Conservation (phyloP, 2,113 vertebrate species). For the Trematocara macrostoma region DNA sequence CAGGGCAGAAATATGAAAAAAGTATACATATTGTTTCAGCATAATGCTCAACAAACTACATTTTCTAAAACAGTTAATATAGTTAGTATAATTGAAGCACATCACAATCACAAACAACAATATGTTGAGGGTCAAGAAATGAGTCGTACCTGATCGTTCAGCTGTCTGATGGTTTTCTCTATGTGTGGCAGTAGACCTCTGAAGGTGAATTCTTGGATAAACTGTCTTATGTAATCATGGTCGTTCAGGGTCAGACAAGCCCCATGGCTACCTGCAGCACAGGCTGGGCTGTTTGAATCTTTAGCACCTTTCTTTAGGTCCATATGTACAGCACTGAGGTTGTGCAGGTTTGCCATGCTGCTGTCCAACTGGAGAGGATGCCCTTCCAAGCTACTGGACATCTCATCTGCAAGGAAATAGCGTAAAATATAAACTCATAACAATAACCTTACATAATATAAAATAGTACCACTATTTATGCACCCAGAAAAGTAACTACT, state of each 20-base stretch:
- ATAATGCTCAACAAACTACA: neutral
- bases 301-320: constrained; percentile 73
- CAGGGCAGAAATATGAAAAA: neutral
- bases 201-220: constrained; percentile 97
- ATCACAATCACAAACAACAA: neutral
- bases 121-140: neutral
- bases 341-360: constrained; percentile 59
- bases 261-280: constrained; percentile 74
- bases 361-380: constrained; percentile 83
- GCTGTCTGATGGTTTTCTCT: constrained; percentile 94
- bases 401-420: neutral
- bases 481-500: neutral
- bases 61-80: neutral
- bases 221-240: constrained; percentile 93
- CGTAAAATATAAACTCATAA: neutral
- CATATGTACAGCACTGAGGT: constrained; percentile 40
- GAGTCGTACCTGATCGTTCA: constrained; percentile 90
- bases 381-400: constrained; percentile 73
- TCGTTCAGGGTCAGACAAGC: constrained; percentile 89
- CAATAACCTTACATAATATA: neutral
- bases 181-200: constrained; percentile 93
- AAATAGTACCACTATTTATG: neutral
- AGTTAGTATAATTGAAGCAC: neutral
- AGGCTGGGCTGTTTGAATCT: constrained; percentile 51
- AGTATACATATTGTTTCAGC: neutral